Conservation (phyloP, 2,113 vertebrate genomes). For the Helogale parvula region DNA sequence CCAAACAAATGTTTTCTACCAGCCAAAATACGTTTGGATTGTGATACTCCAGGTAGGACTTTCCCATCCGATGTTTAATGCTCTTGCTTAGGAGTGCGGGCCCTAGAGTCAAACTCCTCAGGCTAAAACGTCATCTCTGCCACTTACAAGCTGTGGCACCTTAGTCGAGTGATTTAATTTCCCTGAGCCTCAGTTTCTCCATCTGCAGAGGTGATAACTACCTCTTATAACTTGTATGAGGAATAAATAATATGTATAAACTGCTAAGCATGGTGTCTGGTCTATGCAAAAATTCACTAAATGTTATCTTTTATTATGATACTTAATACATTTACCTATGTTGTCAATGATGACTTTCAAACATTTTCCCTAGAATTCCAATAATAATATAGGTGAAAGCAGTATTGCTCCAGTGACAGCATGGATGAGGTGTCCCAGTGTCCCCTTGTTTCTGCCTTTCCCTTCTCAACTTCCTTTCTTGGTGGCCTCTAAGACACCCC, state of each 20-base stretch:
- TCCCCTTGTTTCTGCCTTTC: not conserved
- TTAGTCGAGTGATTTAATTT: not conserved
- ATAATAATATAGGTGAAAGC: not conserved
- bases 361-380: not conserved
- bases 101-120: not conserved
- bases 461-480: not conserved
- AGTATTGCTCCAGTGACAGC: not conserved
- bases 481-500: not conserved
- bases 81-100: not conserved
- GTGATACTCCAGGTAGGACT: not conserved
- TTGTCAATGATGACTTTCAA: not conserved
- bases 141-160: not conserved
- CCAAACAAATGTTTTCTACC: conserved; percentile 33
- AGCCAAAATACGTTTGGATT: not conserved
- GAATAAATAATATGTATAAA: not conserved
- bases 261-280: not conserved
- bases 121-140: not conserved
- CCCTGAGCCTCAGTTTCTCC: not conserved
- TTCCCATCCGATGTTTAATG: not conserved
- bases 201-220: not conserved
- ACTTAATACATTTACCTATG: not conserved
- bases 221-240: not conserved
- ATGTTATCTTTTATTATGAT: not conserved
- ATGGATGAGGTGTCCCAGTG: not conserved
- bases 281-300: not conserved